Base-by-base conservation (phyloP, 2,888 invertebrate species). In the Biston stratarius region DNA sequence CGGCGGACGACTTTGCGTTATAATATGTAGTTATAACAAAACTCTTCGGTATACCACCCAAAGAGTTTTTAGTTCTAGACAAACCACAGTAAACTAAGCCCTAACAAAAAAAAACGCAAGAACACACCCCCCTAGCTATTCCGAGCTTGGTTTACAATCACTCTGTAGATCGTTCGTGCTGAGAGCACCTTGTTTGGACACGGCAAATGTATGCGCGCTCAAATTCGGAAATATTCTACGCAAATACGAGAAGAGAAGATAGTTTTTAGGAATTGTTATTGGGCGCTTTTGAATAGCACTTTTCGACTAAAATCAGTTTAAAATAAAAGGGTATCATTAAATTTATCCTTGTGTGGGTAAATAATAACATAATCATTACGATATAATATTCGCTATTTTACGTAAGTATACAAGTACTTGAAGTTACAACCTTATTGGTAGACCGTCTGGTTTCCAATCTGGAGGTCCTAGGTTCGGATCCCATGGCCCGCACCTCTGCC, bases 161-260 rank as follows among this genome's bases (percentile, higher is more conserved):
- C 40, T 34, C 40, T 6, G 58, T 53, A 52, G 61, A 56, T 56
- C 61, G 56, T 57, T 56, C 61, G 36, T 44, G 62, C 61, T 38
- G 63, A 63, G 63, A 66, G 66, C 61, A 57, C 61, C 33, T 57
- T 67, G 63, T 63, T 63, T 67, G 63, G 63, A 60, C 59, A 45
- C 58, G 61, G 62, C 38, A 59, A 60, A 63, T 67, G 62, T 63
- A 56, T 57, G 59, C 59, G 48, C 61, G 58, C 49, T 47, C 42
- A 38, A 56, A 63, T 63, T 60, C 59, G 55, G 40, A 60, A 60
- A 63, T 56, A 67, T 64, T 63, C 44, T 33, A 56, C 58, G 45
- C 49, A 52, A 62, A 67, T 59, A 62, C 45, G 33, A 45, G 1
- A 33, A 38, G 33, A 44, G 34, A 34, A 45, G 51, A 64, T 34